Percentiles rank a stretch among this genome's conserved stretches.
Evolutionary conservation across 2,113 vertebrate genomes (phyloP).

Genomic region (Cheirogaleus medius): DNA sequence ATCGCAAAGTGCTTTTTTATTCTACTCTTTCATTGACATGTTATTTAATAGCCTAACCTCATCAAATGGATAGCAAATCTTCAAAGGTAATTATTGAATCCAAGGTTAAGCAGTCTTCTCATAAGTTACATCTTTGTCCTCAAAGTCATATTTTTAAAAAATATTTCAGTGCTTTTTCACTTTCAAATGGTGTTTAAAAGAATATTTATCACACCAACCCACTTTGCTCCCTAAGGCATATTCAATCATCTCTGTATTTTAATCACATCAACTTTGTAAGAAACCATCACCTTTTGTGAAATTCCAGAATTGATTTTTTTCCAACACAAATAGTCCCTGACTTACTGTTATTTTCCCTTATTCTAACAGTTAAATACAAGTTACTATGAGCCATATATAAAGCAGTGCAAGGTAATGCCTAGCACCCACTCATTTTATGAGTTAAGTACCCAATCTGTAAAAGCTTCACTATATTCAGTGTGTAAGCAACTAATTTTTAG

Average conservation of each 20-base stretch:
- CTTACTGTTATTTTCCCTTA: neutral
- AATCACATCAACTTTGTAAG: neutral
- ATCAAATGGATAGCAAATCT: neutral
- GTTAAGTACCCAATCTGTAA: neutral
- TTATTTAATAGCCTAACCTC: neutral
- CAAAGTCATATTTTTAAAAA: neutral
- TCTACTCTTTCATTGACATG: neutral
- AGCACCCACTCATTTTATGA: neutral
- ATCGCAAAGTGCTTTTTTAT: neutral
- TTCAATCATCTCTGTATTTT: neutral
- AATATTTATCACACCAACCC: neutral
- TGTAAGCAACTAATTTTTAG: neutral
- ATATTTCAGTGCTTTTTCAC: neutral
- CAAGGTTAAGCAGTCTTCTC: neutral
- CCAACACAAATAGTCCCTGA: neutral
- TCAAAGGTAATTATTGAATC: neutral
- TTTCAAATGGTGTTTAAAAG: neutral
- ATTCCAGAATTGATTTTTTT: neutral
- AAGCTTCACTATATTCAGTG: neutral
- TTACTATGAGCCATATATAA: neutral
- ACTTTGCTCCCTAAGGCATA: neutral
- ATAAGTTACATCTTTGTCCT: neutral
- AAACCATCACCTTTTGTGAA: neutral
- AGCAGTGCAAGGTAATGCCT: neutral
- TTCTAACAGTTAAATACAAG: neutral